These are phyloP conservation scores for Aphis gossypii DNA, from an alignment of 1,140 invertebrate genomes.

Conservation along the genomic window DNA sequence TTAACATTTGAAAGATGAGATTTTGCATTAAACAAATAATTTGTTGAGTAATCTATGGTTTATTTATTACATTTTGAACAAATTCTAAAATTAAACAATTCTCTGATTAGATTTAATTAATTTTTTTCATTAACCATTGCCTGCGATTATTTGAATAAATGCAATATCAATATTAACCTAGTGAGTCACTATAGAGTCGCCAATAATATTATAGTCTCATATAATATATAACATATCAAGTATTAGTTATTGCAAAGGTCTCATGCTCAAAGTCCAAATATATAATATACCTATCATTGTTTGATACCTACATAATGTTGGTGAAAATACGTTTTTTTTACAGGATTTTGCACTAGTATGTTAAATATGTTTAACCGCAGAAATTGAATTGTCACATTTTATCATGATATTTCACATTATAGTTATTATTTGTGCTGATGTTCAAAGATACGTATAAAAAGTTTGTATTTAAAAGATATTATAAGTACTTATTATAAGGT, in stretches of 20 bases:
- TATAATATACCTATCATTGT: neutral
- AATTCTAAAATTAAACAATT: neutral
- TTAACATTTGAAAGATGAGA: neutral
- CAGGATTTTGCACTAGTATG: neutral
- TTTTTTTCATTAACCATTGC: neutral
- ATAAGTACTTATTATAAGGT: neutral
- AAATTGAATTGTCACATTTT: neutral
- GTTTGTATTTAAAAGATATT: neutral
- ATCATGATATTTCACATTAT: neutral
- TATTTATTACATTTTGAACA: neutral
- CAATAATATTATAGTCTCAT: neutral
- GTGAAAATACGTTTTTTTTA: neutral
- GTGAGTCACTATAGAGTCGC: neutral
- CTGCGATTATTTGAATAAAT: neutral
- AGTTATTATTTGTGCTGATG: neutral
- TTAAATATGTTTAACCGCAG: neutral
- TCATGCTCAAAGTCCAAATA: neutral
- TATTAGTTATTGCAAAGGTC: neutral
- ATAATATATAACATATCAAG: neutral
- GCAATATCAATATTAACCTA: neutral
- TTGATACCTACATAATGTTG: neutral
- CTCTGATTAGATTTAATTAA: neutral
- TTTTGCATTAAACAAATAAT: neutral
- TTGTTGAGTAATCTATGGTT: neutral
- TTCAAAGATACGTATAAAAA: too few species aligned